These are phyloP conservation scores for Trypoxylon attenuatum DNA, from an alignment of 2,888 invertebrate genomes.

Conservation along the genomic window DNA sequence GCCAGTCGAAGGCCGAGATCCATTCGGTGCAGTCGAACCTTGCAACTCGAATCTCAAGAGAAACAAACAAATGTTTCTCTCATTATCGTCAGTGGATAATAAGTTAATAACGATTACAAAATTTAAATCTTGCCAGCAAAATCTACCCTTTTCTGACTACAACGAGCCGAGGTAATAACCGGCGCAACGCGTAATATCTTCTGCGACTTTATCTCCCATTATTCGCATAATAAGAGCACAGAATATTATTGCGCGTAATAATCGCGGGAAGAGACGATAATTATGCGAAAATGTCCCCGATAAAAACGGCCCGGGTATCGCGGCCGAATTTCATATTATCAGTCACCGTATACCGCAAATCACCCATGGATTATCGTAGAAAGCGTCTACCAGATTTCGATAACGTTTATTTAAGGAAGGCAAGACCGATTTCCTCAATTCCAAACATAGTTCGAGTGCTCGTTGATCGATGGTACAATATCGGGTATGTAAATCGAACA, in stretches of 20 bases:
- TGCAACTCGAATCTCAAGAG: no score
- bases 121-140: no score
- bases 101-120: no score
- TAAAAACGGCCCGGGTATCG: slow-evolving; percentile 6
- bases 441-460: no score
- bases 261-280: neutral
- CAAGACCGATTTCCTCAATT: neutral
- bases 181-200: neutral
- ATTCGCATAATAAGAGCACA: slow-evolving; percentile 15
- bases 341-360: slow-evolving; percentile 10
- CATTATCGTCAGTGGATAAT: no score
- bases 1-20: no score
- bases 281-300: neutral
- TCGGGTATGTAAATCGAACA: no score
- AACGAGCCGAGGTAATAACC: neutral
- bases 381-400: neutral
- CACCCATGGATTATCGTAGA: neutral
- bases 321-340: slow-evolving; percentile 15
- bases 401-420: neutral
- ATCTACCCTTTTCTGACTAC: no score
- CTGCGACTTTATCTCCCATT: slow-evolving; percentile 11
- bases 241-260: slow-evolving; percentile 6
- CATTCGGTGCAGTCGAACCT: no score
- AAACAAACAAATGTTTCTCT: no score
- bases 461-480: no score